Evolutionary conservation across 2,113 vertebrate species (phyloP).

Genomic region (Grus americana): DNA sequence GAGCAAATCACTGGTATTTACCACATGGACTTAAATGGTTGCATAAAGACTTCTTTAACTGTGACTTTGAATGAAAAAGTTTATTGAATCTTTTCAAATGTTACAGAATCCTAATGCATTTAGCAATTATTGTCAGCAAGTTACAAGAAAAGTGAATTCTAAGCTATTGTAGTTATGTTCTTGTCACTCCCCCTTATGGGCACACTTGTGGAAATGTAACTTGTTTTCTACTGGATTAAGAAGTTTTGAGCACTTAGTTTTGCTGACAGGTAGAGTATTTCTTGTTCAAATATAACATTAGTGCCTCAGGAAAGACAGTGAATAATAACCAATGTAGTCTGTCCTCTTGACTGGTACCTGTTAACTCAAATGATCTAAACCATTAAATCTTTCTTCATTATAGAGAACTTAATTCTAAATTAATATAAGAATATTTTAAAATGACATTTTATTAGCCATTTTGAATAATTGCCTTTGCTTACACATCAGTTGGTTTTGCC

Average conservation of each 20-base stretch:
- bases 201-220: neutral
- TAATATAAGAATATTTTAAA: neutral
- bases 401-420: neutral
- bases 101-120: neutral
- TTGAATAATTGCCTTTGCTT: neutral
- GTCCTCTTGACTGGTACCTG: neutral
- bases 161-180: neutral
- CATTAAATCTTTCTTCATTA: neutral
- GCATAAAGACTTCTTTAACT: neutral
- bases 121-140: neutral
- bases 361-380: neutral
- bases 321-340: neutral
- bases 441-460: neutral
- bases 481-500: neutral
- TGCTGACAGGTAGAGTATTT: neutral
- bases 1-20: neutral
- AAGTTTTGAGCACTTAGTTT: neutral
- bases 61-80: neutral
- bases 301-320: neutral
- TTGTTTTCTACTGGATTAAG: neutral
- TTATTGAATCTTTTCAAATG: neutral
- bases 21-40: neutral
- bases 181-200: neutral
- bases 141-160: neutral
- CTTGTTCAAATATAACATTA: neutral